A percentile compares a stretch with the other conserved stretches of the same genome.
Conservation (phyloP, 2,888 invertebrate species). For the Tyria jacobaeae region DNA sequence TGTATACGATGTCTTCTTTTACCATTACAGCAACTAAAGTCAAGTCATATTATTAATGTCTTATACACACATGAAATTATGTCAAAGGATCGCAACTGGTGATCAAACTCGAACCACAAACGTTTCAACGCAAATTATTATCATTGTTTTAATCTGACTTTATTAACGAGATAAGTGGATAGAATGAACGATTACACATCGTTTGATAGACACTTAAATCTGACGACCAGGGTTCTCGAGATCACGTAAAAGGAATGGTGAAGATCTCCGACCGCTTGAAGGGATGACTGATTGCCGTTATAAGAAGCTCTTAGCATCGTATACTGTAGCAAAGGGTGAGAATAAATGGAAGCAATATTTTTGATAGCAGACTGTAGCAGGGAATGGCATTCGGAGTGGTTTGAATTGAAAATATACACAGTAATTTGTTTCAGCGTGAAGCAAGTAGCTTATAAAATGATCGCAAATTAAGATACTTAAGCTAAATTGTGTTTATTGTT, state of each 20-base stretch:
- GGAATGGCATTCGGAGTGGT: constrained; percentile 4
- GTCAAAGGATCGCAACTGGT: background rate
- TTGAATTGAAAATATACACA: constrained; percentile 13
- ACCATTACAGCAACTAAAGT: background rate
- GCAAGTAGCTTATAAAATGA: background rate
- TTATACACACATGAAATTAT: background rate
- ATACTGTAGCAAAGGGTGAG: constrained; percentile 16
- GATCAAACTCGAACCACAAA: background rate
- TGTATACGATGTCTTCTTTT: background rate
- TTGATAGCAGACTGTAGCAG: constrained; percentile 9
- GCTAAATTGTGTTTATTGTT: background rate
- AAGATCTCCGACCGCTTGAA: constrained; percentile 29
- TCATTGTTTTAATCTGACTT: background rate
- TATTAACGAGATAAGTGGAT: constrained; percentile 3
- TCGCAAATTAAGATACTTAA: constrained; percentile 7
- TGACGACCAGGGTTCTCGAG: constrained; percentile 29
- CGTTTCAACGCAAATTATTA: background rate
- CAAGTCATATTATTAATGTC: background rate
- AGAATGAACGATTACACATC: constrained; percentile 12
- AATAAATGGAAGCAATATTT: constrained; percentile 21
- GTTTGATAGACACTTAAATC: constrained; percentile 30
- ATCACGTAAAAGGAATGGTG: constrained; percentile 31
- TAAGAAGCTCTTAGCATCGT: constrained; percentile 22
- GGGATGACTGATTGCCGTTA: constrained; percentile 32
- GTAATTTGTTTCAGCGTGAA: background rate